phyloP scores from a whole-genome alignment of 2,888 invertebrate genomes.

The Proisotoma minuta region DNA sequence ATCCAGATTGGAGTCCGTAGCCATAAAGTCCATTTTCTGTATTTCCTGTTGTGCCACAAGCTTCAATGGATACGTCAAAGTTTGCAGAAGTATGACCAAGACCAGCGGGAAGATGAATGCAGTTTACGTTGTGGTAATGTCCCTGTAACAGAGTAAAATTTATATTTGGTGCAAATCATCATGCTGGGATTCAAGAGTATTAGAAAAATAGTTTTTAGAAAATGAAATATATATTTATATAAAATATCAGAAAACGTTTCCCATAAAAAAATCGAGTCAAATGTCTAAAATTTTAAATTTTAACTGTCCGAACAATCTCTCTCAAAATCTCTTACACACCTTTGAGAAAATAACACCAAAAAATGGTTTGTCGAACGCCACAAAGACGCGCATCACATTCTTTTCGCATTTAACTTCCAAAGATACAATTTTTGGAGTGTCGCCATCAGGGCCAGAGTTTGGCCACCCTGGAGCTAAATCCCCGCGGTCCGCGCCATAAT shows the following conservation, averaged over 20 bases:
- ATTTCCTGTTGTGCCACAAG: conserved; percentile 87
- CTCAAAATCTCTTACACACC: conserved; percentile 25
- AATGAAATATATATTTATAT: too few relatives aligned
- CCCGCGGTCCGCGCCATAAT: conserved; percentile 17
- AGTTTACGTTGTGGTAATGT: conserved; percentile 86
- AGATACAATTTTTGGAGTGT: conserved; percentile 89
- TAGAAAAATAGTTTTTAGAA: too few relatives aligned
- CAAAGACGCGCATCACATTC: conserved; percentile 85
- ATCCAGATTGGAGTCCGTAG: conserved; percentile 79
- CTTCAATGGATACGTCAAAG: conserved; percentile 85
- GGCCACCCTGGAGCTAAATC: conserved; percentile 34
- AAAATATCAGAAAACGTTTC: background rate
- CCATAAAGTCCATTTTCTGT: conserved; percentile 85
- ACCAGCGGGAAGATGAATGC: conserved; percentile 84
- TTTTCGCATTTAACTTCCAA: conserved; percentile 92
- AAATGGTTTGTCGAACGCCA: conserved; percentile 91
- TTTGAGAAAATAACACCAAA: conserved; percentile 94
- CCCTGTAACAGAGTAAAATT: too few relatives aligned
- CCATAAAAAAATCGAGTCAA: background rate
- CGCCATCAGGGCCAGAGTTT: conserved; percentile 63
- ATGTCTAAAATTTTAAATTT: background rate
- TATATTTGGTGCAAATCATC: too few relatives aligned
- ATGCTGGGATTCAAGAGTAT: too few relatives aligned
- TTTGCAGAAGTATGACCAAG: conserved; percentile 78
- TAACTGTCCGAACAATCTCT: background rate